phyloP scores from a whole-genome alignment of 2,888 invertebrate genomes.

The Ormyrus thymus region DNA sequence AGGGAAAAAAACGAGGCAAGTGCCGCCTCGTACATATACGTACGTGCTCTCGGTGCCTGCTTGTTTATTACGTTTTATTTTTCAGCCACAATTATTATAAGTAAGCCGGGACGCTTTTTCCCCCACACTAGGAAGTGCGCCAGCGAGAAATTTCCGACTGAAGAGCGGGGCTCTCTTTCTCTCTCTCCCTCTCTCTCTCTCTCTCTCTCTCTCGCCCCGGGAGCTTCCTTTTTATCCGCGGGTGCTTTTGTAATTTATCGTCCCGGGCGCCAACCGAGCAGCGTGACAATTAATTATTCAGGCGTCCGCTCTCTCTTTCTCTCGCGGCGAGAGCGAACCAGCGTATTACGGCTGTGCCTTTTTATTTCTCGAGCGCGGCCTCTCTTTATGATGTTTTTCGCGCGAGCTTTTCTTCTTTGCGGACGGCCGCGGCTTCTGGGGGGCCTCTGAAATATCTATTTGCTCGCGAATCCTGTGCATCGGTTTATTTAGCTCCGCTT shows the following conservation, averaged over 20 bases:
- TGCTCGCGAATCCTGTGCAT: not conserved
- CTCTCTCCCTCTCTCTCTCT: too few species aligned
- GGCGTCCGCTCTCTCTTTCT: slow-evolving; percentile 23
- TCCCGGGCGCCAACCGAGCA: slow-evolving; percentile 21
- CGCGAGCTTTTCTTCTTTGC: not conserved
- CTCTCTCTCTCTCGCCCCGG: not conserved
- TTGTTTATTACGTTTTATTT: slow-evolving; percentile 47
- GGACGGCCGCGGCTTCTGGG: too few species aligned
- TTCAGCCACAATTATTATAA: slow-evolving; percentile 50
- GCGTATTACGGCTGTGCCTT: not conserved
- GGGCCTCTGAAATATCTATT: slow-evolving; percentile 12
- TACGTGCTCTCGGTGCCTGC: slow-evolving; percentile 23
- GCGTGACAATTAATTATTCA: slow-evolving; percentile 56
- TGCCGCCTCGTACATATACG: not conserved
- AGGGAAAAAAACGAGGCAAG: not conserved
- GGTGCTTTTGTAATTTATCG: slow-evolving; percentile 56
- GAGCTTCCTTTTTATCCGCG: slow-evolving; percentile 53
- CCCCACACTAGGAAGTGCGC: slow-evolving; percentile 13
- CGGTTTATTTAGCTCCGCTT: not conserved
- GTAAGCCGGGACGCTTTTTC: slow-evolving; percentile 20
- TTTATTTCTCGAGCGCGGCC: not conserved
- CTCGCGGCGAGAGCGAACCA: not conserved
- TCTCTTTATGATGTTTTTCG: slow-evolving; percentile 8
- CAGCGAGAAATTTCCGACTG: slow-evolving; percentile 34
- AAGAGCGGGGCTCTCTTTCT: slow-evolving; percentile 3